Conservation (phyloP, 2,797 vertebrate genomes). For the Hafferia zeledoni region DNA sequence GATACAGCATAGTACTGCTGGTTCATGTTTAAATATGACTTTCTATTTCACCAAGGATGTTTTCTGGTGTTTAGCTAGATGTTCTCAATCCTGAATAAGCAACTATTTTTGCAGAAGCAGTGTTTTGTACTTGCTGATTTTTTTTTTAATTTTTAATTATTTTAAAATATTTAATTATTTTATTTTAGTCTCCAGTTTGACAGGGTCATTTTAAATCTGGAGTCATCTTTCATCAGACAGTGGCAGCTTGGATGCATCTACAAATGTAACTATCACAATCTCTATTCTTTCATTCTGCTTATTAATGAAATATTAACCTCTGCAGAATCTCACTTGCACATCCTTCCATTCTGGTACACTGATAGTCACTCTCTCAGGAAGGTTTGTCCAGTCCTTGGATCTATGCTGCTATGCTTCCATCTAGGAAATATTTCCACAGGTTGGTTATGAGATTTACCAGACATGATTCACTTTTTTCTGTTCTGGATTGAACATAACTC, state of each 20-base stretch:
- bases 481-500: neutral
- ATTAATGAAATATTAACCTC: neutral
- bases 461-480: neutral
- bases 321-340: neutral
- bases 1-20: neutral
- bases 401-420: neutral
- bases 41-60: neutral
- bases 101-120: neutral
- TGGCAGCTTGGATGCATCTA: neutral
- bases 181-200: neutral
- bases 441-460: neutral
- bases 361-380: neutral
- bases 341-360: neutral
- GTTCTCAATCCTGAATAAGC: neutral
- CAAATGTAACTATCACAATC: neutral
- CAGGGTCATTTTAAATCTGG: neutral
- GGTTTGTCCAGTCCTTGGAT: neutral
- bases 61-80: neutral
- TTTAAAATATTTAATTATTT: neutral
- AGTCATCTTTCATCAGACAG: neutral
- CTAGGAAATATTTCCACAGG: neutral
- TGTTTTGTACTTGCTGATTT: neutral
- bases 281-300: neutral
- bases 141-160: neutral
- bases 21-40: neutral